Evolutionary conservation across 2,113 vertebrate genomes (phyloP).

Genomic region (Pteropus alecto): DNA sequence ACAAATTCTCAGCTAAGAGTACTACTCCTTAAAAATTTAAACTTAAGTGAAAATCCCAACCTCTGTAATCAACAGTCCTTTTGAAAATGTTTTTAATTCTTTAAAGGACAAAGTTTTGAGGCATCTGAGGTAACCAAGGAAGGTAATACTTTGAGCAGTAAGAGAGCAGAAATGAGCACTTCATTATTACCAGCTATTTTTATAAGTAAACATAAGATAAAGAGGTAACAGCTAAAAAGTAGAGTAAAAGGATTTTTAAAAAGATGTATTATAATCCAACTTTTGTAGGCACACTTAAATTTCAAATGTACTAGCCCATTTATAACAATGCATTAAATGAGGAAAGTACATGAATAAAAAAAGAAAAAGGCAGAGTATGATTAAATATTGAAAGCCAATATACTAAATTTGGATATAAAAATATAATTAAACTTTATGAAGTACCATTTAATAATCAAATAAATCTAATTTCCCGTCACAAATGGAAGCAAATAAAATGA

Average conservation of each 20-base stretch:
- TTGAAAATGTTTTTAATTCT: not conserved
- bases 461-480: constrained; percentile 36
- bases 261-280: not conserved
- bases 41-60: not conserved
- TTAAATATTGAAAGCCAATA: not conserved
- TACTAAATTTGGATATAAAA: constrained; percentile 17
- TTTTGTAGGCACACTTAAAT: not conserved
- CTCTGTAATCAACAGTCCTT: not conserved
- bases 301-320: not conserved
- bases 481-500: constrained; percentile 17
- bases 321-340: constrained; percentile 12
- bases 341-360: not conserved
- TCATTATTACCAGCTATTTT: not conserved
- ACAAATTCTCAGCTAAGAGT: not conserved
- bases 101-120: constrained; percentile 13
- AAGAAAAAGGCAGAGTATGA: not conserved
- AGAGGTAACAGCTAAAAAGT: not conserved
- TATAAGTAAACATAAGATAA: constrained; percentile 2
- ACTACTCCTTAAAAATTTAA: not conserved
- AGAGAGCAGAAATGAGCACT: not conserved
- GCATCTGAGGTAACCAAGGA: not conserved
- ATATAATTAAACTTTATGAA: constrained; percentile 22
- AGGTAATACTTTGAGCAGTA: not conserved
- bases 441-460: not conserved
- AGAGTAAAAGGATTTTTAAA: not conserved